Conservation (phyloP, 2,888 invertebrate species). For the Sesamia inferens region DNA sequence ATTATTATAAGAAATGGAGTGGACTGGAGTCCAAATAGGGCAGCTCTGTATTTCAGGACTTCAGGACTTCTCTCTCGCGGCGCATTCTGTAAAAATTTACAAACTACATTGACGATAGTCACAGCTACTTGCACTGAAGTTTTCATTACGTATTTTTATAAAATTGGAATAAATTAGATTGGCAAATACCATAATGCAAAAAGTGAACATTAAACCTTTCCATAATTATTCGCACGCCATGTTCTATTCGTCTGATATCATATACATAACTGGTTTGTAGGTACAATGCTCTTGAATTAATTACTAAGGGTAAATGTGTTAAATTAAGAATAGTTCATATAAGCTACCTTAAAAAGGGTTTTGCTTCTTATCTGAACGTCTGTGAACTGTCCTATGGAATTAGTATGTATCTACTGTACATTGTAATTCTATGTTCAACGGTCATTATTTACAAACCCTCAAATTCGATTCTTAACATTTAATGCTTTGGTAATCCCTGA, state of each 20-base stretch:
- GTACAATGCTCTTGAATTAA: constrained; percentile 39
- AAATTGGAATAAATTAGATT: background rate
- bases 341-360: background rate
- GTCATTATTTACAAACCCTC: background rate
- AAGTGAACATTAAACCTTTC: background rate
- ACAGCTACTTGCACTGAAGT: background rate
- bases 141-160: background rate
- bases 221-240: constrained; percentile 4
- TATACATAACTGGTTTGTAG: constrained; percentile 37
- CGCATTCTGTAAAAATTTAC: background rate
- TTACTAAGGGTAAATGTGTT: constrained; percentile 19
- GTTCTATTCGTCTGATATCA: constrained; percentile 37
- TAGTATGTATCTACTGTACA: background rate
- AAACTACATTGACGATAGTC: background rate
- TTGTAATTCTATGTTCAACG: background rate
- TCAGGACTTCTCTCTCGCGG: too few relatives aligned
- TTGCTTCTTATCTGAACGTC: background rate
- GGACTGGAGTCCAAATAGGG: too few relatives aligned
- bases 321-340: constrained; percentile 2
- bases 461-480: background rate
- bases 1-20: too few relatives aligned
- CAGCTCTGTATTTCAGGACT: too few relatives aligned
- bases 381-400: background rate
- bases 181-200: background rate
- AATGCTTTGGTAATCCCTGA: background rate